Base-by-base conservation (phyloP, 2,797 vertebrate genomes). In the Falco berigora region DNA sequence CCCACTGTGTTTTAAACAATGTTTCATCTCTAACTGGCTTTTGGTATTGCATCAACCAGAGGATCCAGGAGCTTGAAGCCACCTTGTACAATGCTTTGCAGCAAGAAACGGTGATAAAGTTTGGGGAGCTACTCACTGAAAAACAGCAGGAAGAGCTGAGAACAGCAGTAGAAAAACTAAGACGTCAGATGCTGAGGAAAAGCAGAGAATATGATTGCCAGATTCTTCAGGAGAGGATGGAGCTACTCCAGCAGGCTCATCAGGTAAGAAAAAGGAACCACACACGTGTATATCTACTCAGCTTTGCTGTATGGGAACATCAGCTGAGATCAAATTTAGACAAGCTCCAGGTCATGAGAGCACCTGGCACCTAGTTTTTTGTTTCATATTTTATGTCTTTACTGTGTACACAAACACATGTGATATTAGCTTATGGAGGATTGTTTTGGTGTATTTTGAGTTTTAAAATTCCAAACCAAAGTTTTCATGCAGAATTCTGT, bases 1-100 rank as follows among this genome's bases (percentile, higher is more conserved):
- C 62, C 47, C 81, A 40, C 5, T 88, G 76, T 75, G 46, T 67
- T 90, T 96, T 88, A 81, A 96, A 73, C 50, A 34, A 11, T 86
- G 42, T 87, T 92, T 71, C 36, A 61, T 94, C 67, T 94, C 94
- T 97, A 86, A 97, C 7, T 97, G 96, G 92, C 94, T 97, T 97
- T 90, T 97, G 93, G 94, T 93, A 67, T 97, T 98, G 69, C 95
- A 61, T 97, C 98, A 84, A 81, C 97, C 98, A 99, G 99, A 99
- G 99, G 99, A 99, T 99, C 98, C 99, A 99, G 97, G 99, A 99
- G 95, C 98, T 99, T 98, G 99, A 99, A 96, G 99, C 99, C 38
- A 99, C 99, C 13, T 97, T 99, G 96, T 99, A 99, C 98, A 99
- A 99, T 94, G 98, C 99, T 90, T 98, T 99, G 95, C 99, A 99